Conservation (phyloP, 1,140 invertebrate species). For the Drosophila serrata region DNA sequence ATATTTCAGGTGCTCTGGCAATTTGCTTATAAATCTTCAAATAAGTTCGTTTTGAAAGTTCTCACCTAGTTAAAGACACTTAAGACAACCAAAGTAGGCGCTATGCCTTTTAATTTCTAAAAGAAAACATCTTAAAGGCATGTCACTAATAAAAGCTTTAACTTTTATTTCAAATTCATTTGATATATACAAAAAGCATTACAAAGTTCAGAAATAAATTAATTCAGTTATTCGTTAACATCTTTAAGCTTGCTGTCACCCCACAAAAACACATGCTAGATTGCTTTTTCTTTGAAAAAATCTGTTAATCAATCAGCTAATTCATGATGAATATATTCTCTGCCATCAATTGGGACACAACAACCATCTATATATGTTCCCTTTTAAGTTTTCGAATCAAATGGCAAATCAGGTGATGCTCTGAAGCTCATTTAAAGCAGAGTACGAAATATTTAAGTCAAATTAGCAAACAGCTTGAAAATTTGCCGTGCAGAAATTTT, state of each 20-base stretch:
- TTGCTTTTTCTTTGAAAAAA: conserved; percentile 11
- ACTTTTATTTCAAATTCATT: neutral
- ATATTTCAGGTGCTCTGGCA: too few species aligned
- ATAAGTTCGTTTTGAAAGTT: neutral
- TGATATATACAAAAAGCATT: neutral
- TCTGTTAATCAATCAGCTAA: conserved; percentile 7
- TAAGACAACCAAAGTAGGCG: neutral
- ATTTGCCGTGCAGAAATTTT: neutral
- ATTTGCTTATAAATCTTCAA: too few species aligned
- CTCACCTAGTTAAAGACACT: neutral
- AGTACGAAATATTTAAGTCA: neutral
- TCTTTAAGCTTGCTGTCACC: neutral
- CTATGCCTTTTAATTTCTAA: neutral
- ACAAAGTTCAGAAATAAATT: neutral
- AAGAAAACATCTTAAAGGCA: neutral
- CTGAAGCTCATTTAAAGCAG: neutral
- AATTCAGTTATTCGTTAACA: conserved; percentile 12
- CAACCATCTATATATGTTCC: neutral
- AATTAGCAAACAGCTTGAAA: neutral
- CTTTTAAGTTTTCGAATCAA: neutral
- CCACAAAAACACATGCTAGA: neutral
- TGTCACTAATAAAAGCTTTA: too few species aligned
- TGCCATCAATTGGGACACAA: conserved; percentile 11
- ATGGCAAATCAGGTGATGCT: neutral
- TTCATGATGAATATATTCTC: conserved; percentile 18